phyloP scores from a whole-genome alignment of 2,797 vertebrate species.

The Columba guinea region DNA sequence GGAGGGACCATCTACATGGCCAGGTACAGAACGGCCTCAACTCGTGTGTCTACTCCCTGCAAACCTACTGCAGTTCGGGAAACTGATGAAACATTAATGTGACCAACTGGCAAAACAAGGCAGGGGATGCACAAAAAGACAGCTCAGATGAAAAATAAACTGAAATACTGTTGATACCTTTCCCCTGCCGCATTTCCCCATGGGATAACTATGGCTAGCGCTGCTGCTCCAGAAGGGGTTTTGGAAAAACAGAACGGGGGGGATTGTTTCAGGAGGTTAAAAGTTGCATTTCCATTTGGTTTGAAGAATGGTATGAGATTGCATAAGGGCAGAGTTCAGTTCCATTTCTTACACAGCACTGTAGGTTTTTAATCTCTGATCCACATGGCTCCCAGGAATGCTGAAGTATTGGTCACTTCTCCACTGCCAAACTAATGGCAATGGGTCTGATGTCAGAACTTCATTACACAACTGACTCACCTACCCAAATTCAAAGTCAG shows the following conservation, averaged over 20 bases:
- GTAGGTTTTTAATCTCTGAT: neutral
- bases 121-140: neutral
- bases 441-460: neutral
- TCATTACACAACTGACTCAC: neutral
- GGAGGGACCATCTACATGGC: neutral
- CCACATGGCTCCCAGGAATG: neutral
- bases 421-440: neutral
- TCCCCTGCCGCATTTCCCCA: neutral
- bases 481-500: neutral
- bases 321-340: neutral
- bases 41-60: neutral
- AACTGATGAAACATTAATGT: accelerated
- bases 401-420: neutral
- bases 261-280: neutral
- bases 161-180: neutral
- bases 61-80: accelerated
- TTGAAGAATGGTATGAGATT: neutral
- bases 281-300: neutral
- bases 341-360: neutral
- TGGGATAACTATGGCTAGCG: neutral
- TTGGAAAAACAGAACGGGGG: neutral
- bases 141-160: neutral
- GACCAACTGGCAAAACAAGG: neutral
- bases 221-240: neutral
- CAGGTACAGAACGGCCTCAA: neutral